These are phyloP conservation scores for Hylaeus anthracinus DNA, from an alignment of 1,140 invertebrate species.

Conservation along the genomic window DNA sequence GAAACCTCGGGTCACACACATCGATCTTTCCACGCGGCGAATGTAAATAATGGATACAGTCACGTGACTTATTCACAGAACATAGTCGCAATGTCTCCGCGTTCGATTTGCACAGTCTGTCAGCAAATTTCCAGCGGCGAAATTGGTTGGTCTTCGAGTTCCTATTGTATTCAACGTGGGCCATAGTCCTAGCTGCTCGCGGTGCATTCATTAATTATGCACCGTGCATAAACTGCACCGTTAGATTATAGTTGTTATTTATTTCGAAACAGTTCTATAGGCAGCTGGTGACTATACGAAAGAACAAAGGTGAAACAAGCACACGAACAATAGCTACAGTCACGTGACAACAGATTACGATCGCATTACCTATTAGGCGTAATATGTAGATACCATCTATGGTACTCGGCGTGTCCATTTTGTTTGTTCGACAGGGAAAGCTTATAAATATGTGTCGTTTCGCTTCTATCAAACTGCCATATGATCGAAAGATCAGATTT, in stretches of 20 bases:
- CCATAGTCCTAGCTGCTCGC: neutral
- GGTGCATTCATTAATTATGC: neutral
- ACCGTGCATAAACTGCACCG: neutral
- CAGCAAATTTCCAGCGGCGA: conserved; percentile 28
- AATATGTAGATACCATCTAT: no score
- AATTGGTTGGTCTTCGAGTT: conserved; percentile 9
- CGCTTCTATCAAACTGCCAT: no score
- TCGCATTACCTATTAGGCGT: no score
- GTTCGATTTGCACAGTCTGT: conserved; percentile 39
- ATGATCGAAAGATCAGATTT: no score
- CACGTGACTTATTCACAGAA: conserved; percentile 27
- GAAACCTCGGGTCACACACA: conserved; percentile 54
- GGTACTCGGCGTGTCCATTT: no score
- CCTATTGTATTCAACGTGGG: neutral
- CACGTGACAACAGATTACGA: neutral
- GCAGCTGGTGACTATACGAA: neutral
- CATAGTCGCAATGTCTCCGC: conserved; percentile 7
- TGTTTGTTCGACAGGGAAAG: no score
- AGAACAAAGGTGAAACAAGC: neutral
- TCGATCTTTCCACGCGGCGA: conserved; percentile 47
- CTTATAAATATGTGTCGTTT: no score
- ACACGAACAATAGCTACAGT: neutral
- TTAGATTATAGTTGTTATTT: neutral
- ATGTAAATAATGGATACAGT: conserved; percentile 58
- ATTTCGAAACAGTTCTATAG: neutral